Evolutionary conservation across 2,888 invertebrate species (phyloP), one percentile per base, ranked within the genome.

Genomic region (Saturnia japonica): DNA sequence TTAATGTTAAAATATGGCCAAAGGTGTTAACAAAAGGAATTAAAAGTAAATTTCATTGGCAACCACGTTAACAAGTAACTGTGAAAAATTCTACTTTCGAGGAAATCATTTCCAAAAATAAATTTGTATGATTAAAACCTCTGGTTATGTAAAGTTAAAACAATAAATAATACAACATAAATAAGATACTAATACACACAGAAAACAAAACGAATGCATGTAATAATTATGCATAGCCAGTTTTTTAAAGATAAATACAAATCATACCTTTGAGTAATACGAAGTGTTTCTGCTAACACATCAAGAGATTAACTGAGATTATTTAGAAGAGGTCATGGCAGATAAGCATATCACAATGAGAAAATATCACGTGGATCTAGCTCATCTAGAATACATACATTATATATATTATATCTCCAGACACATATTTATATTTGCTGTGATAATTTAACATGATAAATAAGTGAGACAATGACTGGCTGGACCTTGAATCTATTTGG

Each of bases 291-390:
- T 45, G 28, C 16, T 43, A 62, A 60, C 28, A 69, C 74, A 73
- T 72, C 71, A 73, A 73, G 42, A 76, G 72, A 72, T 76, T 72
- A 75, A 70, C 47, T 62, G 70, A 72, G 72, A 74, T 75, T 71
- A 67, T 54, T 75, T 74, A 4, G 68, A 51, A 47, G 73, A 73
- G 74, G 74, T 72, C 70, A 74, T 57, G 68, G 12, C 62, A 71
- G 74, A 77, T 78, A 78, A 76, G 73, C 69, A 69, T 71, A 74
- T 78, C 73, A 72, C 70, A 69, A 22, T 69, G 40, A 70, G 70
- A 66, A 70, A 70, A 57, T 42, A 70, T 70, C 67, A 70, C 70
- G 67, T 67, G 66, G 43, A 9, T 19, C 43, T 68, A 60, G 60
- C 9, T 42, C 16, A 28, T 60, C 43, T 69, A 43, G n/a, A 28